These are phyloP conservation scores for Thumatha senex DNA, from an alignment of 2,888 invertebrate species.

Conservation along the genomic window DNA sequence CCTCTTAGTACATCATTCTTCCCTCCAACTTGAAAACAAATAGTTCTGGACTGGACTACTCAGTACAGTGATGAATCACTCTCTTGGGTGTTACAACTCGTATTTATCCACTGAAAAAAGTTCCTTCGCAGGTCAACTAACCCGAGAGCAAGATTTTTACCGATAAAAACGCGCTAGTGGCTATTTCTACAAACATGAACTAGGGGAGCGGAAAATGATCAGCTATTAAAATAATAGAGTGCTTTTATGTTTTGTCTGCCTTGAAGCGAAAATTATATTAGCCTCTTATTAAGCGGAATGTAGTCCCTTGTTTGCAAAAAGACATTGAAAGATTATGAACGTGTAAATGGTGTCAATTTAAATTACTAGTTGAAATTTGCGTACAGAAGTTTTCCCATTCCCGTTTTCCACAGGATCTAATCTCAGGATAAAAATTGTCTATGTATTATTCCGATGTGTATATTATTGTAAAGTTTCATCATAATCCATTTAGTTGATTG, in stretches of 20 bases:
- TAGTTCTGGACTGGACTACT: constrained; percentile 28
- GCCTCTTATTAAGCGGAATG: not conserved
- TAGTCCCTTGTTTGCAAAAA: not conserved
- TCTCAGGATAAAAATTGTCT: too few relatives aligned
- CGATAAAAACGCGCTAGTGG: constrained; percentile 32
- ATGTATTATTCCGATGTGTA: too few relatives aligned
- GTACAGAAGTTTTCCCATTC: too few relatives aligned
- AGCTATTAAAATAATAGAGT: constrained; percentile 38
- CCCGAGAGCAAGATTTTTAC: constrained; percentile 30
- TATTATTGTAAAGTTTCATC: too few relatives aligned
- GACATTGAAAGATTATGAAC: too few relatives aligned
- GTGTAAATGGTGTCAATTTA: not conserved
- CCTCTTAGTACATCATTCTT: constrained; percentile 33
- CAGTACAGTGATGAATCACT: constrained; percentile 49
- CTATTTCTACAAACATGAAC: constrained; percentile 41
- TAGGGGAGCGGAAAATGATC: constrained; percentile 36
- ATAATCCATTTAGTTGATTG: too few relatives aligned
- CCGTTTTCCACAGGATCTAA: too few relatives aligned
- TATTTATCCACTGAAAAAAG: constrained; percentile 34
- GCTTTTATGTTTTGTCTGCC: constrained; percentile 33
- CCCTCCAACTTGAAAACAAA: constrained; percentile 24
- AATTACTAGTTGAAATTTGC: too few relatives aligned
- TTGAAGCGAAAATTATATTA: constrained; percentile 14
- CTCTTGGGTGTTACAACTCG: constrained; percentile 30
- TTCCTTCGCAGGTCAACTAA: constrained; percentile 34